phyloP scores from a whole-genome alignment of 1,140 invertebrate genomes.

The Cryptotermes secundus region DNA sequence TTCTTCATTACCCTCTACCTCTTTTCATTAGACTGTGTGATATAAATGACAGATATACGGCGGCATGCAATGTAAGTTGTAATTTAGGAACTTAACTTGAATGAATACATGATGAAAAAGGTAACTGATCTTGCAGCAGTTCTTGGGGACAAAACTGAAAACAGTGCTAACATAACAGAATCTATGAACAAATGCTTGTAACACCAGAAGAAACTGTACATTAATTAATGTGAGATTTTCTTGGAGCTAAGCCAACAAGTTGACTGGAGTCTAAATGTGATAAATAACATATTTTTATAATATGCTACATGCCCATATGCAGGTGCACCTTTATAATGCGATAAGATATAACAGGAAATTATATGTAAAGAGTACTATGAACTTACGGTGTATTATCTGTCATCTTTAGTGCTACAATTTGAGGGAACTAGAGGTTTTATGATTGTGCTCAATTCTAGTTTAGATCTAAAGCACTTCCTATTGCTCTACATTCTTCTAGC shows the following conservation, averaged over 20 bases:
- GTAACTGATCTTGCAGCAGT: not conserved
- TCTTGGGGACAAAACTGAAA: not conserved
- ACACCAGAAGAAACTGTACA: not conserved
- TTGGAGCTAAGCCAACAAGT: not conserved
- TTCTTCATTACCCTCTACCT: not conserved
- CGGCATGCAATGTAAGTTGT: not conserved
- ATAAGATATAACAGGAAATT: not conserved
- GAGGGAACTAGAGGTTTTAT: not conserved
- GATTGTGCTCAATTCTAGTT: not conserved
- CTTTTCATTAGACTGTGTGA: not conserved
- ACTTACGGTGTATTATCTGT: not conserved
- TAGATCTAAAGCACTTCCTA: too few species aligned
- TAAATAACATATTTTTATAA: slow-evolving; percentile 13
- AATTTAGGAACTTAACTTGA: not conserved
- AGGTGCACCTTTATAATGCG: not conserved
- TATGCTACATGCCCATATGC: not conserved
- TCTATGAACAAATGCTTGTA: not conserved
- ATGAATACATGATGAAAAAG: not conserved
- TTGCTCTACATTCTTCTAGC: not conserved
- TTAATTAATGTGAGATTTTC: not conserved
- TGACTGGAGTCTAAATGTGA: not conserved
- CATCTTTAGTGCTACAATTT: not conserved
- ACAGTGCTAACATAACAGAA: not conserved
- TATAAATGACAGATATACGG: not conserved
- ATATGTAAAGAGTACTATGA: not conserved